A percentile compares a stretch with the other conserved stretches of the same genome.
Conservation (phyloP, 23 tunicate genomes). For the Clavelina lepadiformis region DNA sequence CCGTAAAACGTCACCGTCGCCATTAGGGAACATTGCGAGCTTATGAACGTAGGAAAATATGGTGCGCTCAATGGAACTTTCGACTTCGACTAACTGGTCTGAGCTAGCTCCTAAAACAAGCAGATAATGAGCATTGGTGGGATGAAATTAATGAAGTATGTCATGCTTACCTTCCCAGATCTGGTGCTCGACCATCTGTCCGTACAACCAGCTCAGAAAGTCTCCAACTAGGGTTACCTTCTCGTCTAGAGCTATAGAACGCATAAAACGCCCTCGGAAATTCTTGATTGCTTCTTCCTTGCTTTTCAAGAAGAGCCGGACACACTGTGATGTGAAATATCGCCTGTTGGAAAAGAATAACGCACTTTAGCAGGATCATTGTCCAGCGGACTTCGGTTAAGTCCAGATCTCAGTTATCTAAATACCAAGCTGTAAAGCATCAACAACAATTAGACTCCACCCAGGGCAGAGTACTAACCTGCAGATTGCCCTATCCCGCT, state of each 20-base stretch:
- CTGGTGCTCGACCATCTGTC: slow-evolving; percentile 48
- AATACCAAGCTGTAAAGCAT: too few relatives aligned
- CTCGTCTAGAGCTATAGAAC: slow-evolving; percentile 62
- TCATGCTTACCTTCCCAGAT: slow-evolving; percentile 81
- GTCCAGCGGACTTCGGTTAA: too few relatives aligned
- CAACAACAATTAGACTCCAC: too few relatives aligned
- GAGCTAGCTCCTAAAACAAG: slow-evolving; percentile 55
- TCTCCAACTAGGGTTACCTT: slow-evolving; percentile 46
- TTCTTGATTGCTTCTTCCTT: slow-evolving; percentile 8
- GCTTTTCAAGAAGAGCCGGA: slow-evolving; percentile 53
- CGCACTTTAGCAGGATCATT: too few relatives aligned
- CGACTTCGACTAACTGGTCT: slow-evolving; percentile 68
- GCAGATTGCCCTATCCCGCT: slow-evolving; percentile 68
- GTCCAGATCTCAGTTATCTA: too few relatives aligned
- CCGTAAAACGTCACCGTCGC: slow-evolving; percentile 71
- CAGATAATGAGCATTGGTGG: background rate
- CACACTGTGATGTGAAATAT: slow-evolving; percentile 67
- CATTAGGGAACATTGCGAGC: slow-evolving; percentile 82
- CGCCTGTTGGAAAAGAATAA: slow-evolving; percentile 33
- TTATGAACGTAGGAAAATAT: slow-evolving; percentile 64
- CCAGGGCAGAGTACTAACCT: slow-evolving; percentile 58
- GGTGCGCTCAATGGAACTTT: slow-evolving; percentile 57
- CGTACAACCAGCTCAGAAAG: slow-evolving; percentile 47
- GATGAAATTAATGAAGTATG: background rate
- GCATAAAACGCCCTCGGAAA: slow-evolving; percentile 40